phyloP scores from a whole-genome alignment of 2,888 invertebrate species.

The Macropis europaea region DNA sequence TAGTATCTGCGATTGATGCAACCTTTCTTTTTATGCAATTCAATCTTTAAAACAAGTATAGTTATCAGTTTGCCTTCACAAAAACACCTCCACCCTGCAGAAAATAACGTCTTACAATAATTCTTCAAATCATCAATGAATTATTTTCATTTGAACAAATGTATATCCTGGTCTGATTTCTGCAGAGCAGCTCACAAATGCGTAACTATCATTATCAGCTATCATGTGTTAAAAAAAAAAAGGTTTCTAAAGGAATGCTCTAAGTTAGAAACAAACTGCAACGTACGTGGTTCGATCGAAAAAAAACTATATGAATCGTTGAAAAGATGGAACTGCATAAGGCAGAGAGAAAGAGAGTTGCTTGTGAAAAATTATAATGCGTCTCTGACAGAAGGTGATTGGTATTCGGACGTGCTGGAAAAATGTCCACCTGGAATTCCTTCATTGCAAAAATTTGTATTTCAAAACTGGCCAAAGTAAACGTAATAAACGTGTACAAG shows the following conservation, averaged over 20 bases:
- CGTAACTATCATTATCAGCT: too few species aligned
- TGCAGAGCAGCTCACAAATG: constrained; percentile 67
- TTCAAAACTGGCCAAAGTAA: constrained; percentile 28
- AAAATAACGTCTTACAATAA: constrained; percentile 32
- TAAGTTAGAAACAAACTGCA: not conserved
- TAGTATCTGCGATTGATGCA: constrained; percentile 73
- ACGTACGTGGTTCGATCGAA: constrained; percentile 1
- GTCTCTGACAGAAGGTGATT: not conserved
- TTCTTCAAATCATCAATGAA: not conserved
- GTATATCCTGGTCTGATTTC: constrained; percentile 41
- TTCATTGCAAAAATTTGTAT: constrained; percentile 9
- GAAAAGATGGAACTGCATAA: constrained; percentile 51
- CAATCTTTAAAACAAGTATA: constrained; percentile 62
- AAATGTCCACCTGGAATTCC: not conserved
- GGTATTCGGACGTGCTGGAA: constrained; percentile 10
- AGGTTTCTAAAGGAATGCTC: not conserved
- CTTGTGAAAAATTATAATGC: constrained; percentile 6
- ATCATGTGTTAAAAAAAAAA: too few species aligned
- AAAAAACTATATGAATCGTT: constrained; percentile 32
- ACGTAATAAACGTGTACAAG: constrained; percentile 10
- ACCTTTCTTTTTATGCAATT: constrained; percentile 77
- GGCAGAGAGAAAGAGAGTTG: constrained; percentile 35
- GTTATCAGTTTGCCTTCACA: constrained; percentile 7
- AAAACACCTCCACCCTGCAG: constrained; percentile 54
- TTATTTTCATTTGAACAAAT: not conserved